Evolutionary conservation across 2,113 vertebrate genomes (phyloP), one percentile per base, ranked within the genome.

Genomic region (Dicrurus megarhynchus): DNA sequence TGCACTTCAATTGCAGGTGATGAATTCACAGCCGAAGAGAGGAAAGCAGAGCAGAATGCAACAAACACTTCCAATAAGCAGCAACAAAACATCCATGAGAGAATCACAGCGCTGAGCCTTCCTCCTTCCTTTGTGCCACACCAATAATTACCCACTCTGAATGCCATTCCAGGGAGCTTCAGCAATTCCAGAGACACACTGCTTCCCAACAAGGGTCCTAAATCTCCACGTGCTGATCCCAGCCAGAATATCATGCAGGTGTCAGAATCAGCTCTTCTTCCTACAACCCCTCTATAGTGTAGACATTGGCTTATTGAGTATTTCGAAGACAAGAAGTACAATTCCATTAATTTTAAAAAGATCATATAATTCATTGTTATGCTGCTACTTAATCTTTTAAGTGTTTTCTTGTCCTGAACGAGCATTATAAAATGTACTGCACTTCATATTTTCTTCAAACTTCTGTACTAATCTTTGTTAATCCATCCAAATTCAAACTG

Each of bases 401-500:
- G 35, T 65, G 59, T 61, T 89, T 86, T 86, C 50, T 90, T 76
- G 64, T 77, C 71, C 67, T n/a, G 47, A 44, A 85, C 1, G 7
- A 84, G 50, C 46, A 33, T n/a, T 30, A 70, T 21, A 61, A 7
- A 46, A 83, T 46, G 28, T 71, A 55, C 13, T 80, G 55, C 13
- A n/a, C 24, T 35, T 78, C 24, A 17, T 53, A 55, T 64, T 70
- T 76, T 23, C 64, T 39, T 21, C n/a, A n/a, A 88, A 46, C 42
- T 80, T 41, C 35, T 56, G 27, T 13, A 57, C 21, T 95, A 84
- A 93, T 81, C 76, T 84, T 63, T 32, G 19, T 68, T 95, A 95
- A 95, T 92, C 76, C 80, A 74, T 50, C 89, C 46, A 92, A 93
- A 83, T 77, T 91, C 41, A 71, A 90, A 92, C 30, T 69, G 50